A percentile compares a stretch with the other conserved stretches of the same genome.
Evolutionary conservation across 2,113 vertebrate genomes (phyloP).

Genomic region (Bubo bubo): DNA sequence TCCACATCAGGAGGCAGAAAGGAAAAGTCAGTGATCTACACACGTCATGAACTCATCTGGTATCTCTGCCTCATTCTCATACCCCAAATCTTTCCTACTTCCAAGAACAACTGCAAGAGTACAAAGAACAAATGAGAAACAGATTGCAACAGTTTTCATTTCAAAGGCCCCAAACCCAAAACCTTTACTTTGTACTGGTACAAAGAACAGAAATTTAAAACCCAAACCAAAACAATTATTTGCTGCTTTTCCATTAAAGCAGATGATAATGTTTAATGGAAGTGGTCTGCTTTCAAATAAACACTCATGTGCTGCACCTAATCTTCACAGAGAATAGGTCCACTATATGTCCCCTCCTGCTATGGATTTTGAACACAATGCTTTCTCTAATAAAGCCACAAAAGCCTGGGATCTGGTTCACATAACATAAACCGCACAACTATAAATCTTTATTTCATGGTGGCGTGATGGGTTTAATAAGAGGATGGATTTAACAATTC

Average conservation of each 20-base stretch:
- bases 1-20: not conserved
- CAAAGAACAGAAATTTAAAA: not conserved
- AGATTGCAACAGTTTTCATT: not conserved
- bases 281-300: not conserved
- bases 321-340: not conserved
- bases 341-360: rapidly evolving
- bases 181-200: not conserved
- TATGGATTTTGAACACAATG: not conserved
- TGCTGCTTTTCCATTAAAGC: not conserved
- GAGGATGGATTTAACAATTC: not conserved
- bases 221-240: not conserved
- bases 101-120: not conserved
- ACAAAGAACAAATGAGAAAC: not conserved
- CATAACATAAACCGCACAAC: not conserved
- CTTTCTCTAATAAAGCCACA: not conserved
- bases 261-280: rapidly evolving
- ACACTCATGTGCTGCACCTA: rapidly evolving
- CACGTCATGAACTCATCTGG: rapidly evolving
- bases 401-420: not conserved
- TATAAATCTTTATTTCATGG: not conserved
- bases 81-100: not conserved
- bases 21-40: not conserved
- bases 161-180: not conserved
- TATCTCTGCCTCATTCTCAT: not conserved
- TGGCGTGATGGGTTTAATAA: not conserved